Evolutionary conservation across 1,140 invertebrate species (phyloP).

Genomic region (Sipha flava): DNA sequence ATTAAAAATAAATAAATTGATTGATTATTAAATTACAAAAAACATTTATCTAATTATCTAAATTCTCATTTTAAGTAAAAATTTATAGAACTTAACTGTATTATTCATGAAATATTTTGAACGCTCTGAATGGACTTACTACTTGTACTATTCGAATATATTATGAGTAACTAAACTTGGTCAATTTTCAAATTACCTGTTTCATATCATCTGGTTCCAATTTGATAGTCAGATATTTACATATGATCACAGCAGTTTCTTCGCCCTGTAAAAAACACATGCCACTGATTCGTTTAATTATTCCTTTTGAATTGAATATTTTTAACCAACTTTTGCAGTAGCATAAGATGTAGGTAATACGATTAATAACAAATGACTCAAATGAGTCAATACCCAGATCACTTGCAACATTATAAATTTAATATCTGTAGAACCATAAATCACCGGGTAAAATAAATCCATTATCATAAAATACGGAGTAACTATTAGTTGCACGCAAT

Average conservation of each 20-base stretch:
- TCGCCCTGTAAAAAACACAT: conserved; percentile 10
- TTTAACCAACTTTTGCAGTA: conserved; percentile 22
- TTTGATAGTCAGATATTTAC: conserved; percentile 21
- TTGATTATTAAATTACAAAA: too few species aligned
- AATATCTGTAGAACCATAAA: conserved; percentile 33
- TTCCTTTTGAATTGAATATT: background rate
- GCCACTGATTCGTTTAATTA: background rate
- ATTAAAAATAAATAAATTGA: too few species aligned
- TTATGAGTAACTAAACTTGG: background rate
- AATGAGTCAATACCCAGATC: conserved; percentile 34
- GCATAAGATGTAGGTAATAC: conserved; percentile 31
- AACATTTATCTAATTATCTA: too few species aligned
- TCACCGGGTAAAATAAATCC: conserved; percentile 36
- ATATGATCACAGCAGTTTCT: conserved; percentile 25
- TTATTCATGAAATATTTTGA: too few species aligned
- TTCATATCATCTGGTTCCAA: background rate
- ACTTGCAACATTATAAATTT: conserved; percentile 34
- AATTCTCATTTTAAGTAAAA: too few species aligned
- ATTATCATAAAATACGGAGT: conserved; percentile 36
- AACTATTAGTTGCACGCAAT: conserved; percentile 35
- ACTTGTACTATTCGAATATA: background rate
- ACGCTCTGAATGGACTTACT: background rate
- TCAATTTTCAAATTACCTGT: background rate
- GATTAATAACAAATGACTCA: conserved; percentile 32
- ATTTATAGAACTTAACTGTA: too few species aligned